phyloP scores from a whole-genome alignment of 2,888 invertebrate species.

The Scaptomyza parva region DNA sequence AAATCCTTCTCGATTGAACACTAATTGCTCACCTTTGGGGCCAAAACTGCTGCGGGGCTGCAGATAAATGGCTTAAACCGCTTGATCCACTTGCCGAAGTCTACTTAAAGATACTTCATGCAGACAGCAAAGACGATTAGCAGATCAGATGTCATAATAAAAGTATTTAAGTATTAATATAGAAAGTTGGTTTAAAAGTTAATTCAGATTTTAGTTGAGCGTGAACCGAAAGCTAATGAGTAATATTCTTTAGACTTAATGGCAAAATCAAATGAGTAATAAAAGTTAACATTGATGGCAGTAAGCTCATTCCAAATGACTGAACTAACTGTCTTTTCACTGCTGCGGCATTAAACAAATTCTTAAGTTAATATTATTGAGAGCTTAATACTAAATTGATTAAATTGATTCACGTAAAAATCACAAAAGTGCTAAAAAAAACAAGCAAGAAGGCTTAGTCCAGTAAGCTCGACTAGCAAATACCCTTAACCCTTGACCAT shows the following conservation, averaged over 20 bases:
- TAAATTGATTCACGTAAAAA: too few species aligned
- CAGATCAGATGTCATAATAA: not conserved
- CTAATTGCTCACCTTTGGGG: constrained; percentile 24
- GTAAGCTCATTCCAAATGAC: not conserved
- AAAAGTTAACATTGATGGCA: not conserved
- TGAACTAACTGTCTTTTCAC: not conserved
- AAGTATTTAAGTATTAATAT: too few species aligned
- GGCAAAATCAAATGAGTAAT: too few species aligned
- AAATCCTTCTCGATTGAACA: constrained; percentile 38
- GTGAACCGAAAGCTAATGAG: not conserved
- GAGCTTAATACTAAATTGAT: too few species aligned
- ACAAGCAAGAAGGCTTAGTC: too few species aligned
- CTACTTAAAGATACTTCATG: not conserved
- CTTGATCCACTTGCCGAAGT: not conserved
- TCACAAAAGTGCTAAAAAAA: too few species aligned
- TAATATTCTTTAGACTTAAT: not conserved
- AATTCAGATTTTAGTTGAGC: not conserved
- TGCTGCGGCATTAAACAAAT: not conserved
- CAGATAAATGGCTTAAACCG: constrained; percentile 33
- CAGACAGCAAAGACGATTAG: not conserved
- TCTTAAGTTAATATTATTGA: not conserved
- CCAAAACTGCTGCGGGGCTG: not conserved
- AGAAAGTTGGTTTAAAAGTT: not conserved
- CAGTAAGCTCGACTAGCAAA: too few species aligned
- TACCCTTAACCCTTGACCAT: too few species aligned